Percentiles rank a stretch among this genome's conserved stretches.
These are phyloP conservation scores for Trichechus manatus DNA, from an alignment of 2,113 vertebrate species.

Conservation along the genomic window DNA sequence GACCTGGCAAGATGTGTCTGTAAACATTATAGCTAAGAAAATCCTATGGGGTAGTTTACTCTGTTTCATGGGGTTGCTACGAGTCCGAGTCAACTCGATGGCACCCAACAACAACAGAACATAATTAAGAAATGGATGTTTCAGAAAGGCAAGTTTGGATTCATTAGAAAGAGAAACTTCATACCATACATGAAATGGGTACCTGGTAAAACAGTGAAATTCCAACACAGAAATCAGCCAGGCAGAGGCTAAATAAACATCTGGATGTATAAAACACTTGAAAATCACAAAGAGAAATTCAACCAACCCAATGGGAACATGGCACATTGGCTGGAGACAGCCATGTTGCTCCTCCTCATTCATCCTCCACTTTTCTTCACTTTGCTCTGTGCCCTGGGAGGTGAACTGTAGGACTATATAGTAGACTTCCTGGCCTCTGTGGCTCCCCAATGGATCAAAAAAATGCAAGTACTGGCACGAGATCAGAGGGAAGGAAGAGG, in stretches of 20 bases:
- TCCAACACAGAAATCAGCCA: neutral
- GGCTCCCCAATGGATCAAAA: neutral
- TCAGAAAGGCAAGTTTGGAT: neutral
- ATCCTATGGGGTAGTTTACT: neutral
- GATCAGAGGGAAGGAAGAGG: neutral
- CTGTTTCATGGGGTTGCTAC: too few relatives aligned
- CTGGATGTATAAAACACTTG: neutral
- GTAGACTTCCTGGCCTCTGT: too few relatives aligned
- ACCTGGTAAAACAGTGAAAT: too few relatives aligned
- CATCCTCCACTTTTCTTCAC: too few relatives aligned
- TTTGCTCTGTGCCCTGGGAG: neutral
- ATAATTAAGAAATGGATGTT: neutral
- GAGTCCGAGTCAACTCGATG: neutral
- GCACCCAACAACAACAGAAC: neutral
- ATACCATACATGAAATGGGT: neutral
- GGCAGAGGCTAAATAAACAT: neutral
- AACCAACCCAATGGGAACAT: neutral
- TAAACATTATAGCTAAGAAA: neutral
- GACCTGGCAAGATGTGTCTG: neutral
- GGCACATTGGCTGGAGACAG: neutral
- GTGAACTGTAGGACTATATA: neutral
- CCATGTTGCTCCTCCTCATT: fast-evolving
- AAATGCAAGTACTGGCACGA: too few relatives aligned
- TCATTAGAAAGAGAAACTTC: neutral
- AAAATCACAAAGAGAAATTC: neutral